phyloP scores from a whole-genome alignment of 2,113 vertebrate genomes.

The Seriola quinqueradiata region DNA sequence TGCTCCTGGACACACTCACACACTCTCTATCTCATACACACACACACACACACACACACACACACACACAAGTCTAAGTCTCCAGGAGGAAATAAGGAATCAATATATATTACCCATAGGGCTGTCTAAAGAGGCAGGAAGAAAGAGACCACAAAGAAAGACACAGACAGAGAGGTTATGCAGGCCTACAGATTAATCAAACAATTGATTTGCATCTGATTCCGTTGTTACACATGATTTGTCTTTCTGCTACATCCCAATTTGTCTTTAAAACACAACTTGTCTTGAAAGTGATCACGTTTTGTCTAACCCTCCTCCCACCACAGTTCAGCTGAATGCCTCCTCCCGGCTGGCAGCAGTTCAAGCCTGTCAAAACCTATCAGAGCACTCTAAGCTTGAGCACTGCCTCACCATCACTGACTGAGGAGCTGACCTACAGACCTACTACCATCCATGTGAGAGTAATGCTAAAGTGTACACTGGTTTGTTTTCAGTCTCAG shows the following conservation, averaged over 20 bases:
- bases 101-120: conserved; percentile 69
- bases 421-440: conserved; percentile 76
- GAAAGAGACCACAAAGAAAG: conserved; percentile 52
- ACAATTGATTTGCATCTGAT: conserved; percentile 57
- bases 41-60: conserved; percentile 15
- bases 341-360: conserved; percentile 68
- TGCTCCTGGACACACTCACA: conserved; percentile 63
- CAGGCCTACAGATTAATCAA: conserved; percentile 38
- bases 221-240: conserved; percentile 39
- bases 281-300: conserved; percentile 26
- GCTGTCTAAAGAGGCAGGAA: conserved; percentile 60
- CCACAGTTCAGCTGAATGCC: conserved; percentile 48
- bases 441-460: conserved; percentile 62
- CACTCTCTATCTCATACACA: conserved; percentile 13
- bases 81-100: conserved; percentile 73
- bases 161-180: conserved; percentile 27
- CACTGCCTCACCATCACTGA: conserved; percentile 46
- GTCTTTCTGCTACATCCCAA: not conserved
- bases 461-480: conserved; percentile 4
- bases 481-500: conserved; percentile 25
- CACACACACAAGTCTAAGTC: conserved; percentile 33
- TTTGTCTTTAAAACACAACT: conserved; percentile 2
- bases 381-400: conserved; percentile 57
- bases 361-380: conserved; percentile 73
- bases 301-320: conserved; percentile 51